These are phyloP conservation scores for Brachypodius melanocephalos DNA, from an alignment of 2,113 vertebrate genomes.

Conservation along the genomic window DNA sequence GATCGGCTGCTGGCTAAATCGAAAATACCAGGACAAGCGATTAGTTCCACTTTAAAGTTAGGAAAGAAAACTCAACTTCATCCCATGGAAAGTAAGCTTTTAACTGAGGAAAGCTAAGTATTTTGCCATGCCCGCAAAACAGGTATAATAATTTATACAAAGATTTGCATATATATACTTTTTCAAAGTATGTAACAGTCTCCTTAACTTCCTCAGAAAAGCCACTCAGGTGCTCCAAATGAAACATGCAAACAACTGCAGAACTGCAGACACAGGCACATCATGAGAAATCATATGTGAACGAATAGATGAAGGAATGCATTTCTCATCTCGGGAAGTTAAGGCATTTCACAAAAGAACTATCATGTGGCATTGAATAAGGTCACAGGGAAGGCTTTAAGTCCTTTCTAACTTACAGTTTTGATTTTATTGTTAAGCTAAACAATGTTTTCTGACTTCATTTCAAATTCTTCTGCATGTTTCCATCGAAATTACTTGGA, in stretches of 20 bases:
- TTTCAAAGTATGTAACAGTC: not conserved
- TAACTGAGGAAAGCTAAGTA: not conserved
- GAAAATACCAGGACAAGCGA: not conserved
- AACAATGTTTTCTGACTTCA: not conserved
- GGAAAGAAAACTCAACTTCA: not conserved
- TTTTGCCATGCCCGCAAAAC: not conserved
- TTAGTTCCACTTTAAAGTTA: slow-evolving; percentile 17
- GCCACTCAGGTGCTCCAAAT: not conserved
- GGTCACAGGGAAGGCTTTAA: not conserved
- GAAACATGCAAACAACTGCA: not conserved
- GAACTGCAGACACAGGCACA: not conserved
- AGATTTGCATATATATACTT: not conserved
- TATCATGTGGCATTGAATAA: not conserved
- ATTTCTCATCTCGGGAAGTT: not conserved
- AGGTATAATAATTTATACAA: not conserved
- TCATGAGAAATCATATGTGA: not conserved
- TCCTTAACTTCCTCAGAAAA: not conserved
- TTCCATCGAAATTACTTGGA: not conserved
- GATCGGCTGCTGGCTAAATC: not conserved
- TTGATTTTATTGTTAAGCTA: not conserved
- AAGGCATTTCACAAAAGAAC: not conserved
- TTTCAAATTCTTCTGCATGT: not conserved
- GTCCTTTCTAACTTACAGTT: not conserved
- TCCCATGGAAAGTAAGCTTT: not conserved
- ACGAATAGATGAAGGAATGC: not conserved